Evolutionary conservation across 2,113 vertebrate species (phyloP), one percentile per base, ranked within the genome.

Genomic region (Hyperopisus bebe): DNA sequence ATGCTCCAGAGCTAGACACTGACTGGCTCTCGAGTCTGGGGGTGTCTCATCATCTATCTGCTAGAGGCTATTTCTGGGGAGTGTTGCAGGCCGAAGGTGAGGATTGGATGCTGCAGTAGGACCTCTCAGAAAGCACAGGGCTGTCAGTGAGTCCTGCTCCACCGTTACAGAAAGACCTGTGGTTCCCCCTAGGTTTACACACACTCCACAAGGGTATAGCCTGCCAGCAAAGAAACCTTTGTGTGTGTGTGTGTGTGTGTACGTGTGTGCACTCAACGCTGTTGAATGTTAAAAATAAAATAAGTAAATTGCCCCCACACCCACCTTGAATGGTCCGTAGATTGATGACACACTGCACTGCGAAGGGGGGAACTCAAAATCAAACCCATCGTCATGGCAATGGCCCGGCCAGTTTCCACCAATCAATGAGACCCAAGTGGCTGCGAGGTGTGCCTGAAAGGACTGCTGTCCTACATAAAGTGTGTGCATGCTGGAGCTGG

Each of bases 381-480:
- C 94, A 95, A 96, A 96, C 90, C 35, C 87, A 91, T 93, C 19
- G 91, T 27, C 93, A 93, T 94, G 92, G 93, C 93, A 94, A 94
- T 93, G 91, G 89, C 89, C 92, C 93, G 87, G 88, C 89, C 87
- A 89, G 90, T 90, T 92, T 94, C 93, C 93, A 92, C 91, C 88
- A 80, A 94, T 94, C 94, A 89, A 94, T 95, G 95, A 91, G 92
- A 92, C 93, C 92, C 47, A 92, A 86, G 92, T 93, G 93, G 94
- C 94, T 94, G 95, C 84, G 93, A 95, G 94, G 94, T 95, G 93
- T 92, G 91, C 93, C 92, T 88, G 90, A 77, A 92, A 92, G 86
- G 91, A 90, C 91, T 94, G 88, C 93, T 93, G 92, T 92, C 92
- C 94, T 92, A 96, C 94, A 96, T 96, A 96, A 96, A 95, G 94